A percentile compares a stretch with the other conserved stretches of the same genome.
Evolutionary conservation across 2,113 vertebrate species (phyloP).

Genomic region (Orthonyx spaldingii): DNA sequence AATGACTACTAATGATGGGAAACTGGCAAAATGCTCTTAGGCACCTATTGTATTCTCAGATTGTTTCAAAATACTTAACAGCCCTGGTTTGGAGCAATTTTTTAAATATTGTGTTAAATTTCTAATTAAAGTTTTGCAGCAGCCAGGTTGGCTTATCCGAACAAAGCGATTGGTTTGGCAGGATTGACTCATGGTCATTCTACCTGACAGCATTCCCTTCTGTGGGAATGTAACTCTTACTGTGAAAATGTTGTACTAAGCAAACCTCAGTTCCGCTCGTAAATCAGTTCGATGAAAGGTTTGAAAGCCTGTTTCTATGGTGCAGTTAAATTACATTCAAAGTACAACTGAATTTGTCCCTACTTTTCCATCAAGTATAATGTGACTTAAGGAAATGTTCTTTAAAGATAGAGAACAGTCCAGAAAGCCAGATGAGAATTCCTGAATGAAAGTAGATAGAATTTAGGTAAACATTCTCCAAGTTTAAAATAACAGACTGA

Average conservation of each 20-base stretch:
- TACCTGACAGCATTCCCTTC: constrained; percentile 52
- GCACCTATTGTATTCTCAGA: background rate
- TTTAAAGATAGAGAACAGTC: background rate
- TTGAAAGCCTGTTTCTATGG: constrained; percentile 45
- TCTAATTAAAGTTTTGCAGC: background rate
- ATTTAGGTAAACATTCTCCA: constrained; percentile 4
- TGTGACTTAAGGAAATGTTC: constrained; percentile 8
- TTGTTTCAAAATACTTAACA: background rate
- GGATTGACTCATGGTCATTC: constrained; percentile 53
- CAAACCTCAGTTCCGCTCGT: constrained; percentile 36
- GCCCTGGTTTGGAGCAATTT: background rate
- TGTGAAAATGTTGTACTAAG: constrained; percentile 44
- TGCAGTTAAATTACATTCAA: constrained; percentile 47
- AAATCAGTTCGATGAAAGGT: constrained; percentile 45
- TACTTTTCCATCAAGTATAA: constrained; percentile 33
- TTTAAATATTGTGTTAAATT: background rate
- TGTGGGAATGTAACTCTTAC: constrained; percentile 34
- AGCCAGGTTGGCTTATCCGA: background rate
- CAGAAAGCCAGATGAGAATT: background rate
- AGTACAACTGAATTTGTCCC: constrained; percentile 40
- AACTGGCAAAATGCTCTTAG: background rate
- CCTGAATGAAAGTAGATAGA: background rate
- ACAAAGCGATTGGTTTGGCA: background rate
- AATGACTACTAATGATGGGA: background rate
- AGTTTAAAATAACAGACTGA: constrained; percentile 11